Base-by-base conservation (phyloP, 1,140 invertebrate species). In the Galendromus occidentalis region DNA sequence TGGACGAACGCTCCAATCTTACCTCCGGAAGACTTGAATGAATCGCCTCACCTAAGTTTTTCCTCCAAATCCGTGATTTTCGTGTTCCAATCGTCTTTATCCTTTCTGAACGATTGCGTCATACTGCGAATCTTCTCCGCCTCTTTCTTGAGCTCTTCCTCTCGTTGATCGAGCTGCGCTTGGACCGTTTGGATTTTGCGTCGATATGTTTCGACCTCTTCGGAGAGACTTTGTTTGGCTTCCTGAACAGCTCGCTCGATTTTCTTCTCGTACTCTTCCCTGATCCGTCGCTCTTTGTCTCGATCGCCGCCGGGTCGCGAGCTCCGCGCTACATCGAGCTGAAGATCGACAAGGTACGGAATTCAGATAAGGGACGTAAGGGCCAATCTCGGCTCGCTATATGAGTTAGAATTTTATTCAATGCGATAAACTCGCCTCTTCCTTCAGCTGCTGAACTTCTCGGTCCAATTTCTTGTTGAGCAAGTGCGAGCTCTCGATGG, bases 71-170 rank as follows among this genome's bases (percentile, higher is more conserved):
- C 63, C n/a, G 44, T 59, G 25, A 66, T 69, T 2, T 29, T 20
- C 14, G 29, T 25, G 22, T 42, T 71, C 73, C 82, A 78, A 64
- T 82, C 75, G 14, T 77, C 73, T 67, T 76, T 78, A 66, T 79
- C 76, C 66, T 80, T 77, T 69, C 77, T 69, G 70, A 77, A 73
- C 73, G 82, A 76, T 69, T 79, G 71, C 74, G 80, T 74, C 73
- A 77, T 59, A 74, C 76, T 77, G 73, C 79, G 72, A 70, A 74
- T 70, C 76, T 82, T 79, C 70, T 81, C 76, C 55, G 75, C 68
- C 41, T 68, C 67, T 7, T 65, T 30, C 28, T 67, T 65, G 20
- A 68, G 5, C 12, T 70, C 68, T 22, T 67, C 69, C 33, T 66
- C 22, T 0, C 51, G 12, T 9, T 59, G 25, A 25, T 59, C 51